Conservation (phyloP, 2,797 vertebrate genomes). For the Trachops cirrhosus region DNA sequence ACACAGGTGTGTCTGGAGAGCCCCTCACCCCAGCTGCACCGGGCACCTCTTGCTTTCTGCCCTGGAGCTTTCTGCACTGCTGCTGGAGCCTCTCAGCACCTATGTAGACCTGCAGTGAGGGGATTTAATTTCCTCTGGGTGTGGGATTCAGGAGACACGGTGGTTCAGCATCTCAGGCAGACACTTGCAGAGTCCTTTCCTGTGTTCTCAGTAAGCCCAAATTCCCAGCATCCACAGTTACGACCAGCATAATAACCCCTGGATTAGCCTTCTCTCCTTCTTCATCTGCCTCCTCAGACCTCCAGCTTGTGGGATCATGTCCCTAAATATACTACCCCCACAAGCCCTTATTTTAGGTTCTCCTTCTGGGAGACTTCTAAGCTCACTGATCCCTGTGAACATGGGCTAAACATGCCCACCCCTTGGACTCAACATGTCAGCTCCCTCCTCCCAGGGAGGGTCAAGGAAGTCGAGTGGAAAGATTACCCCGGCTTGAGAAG, state of each 20-base stretch:
- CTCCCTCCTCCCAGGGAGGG: not conserved
- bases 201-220: not conserved
- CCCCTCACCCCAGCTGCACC: not conserved
- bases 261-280: not conserved
- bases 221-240: not conserved
- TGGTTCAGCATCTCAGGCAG: not conserved
- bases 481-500: not conserved
- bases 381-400: not conserved
- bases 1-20: not conserved
- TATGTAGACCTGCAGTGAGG: not conserved
- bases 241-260: not conserved
- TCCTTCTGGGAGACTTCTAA: not conserved
- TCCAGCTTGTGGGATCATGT: not conserved
- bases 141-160: not conserved
- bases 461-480: not conserved
- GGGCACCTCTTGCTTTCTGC: not conserved
- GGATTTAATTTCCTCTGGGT: not conserved
- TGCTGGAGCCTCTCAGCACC: not conserved
- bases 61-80: not conserved
- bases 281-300: not conserved
- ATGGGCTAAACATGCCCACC: not conserved
- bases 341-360: not conserved
- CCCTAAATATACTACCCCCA: not conserved
- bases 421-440: not conserved
- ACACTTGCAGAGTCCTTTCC: not conserved